These are phyloP conservation scores for Pituophis catenifer DNA, from an alignment of 2,113 vertebrate genomes.

Conservation along the genomic window DNA sequence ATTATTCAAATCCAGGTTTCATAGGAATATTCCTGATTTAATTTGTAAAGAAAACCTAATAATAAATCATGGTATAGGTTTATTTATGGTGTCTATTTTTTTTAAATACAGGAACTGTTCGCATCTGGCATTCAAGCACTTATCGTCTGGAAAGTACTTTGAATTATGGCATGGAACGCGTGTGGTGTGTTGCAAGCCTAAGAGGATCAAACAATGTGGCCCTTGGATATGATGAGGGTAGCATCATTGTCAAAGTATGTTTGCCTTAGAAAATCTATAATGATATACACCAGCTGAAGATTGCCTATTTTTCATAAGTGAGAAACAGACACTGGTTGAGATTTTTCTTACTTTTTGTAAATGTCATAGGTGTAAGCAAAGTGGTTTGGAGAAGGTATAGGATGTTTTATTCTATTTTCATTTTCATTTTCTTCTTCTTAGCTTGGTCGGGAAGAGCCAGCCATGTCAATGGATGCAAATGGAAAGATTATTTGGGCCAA, in stretches of 20 bases:
- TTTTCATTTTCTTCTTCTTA: constrained; percentile 49
- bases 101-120: constrained; percentile 82
- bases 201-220: constrained; percentile 96
- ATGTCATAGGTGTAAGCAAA: not conserved
- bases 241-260: constrained; percentile 96
- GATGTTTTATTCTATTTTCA: not conserved
- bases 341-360: not conserved
- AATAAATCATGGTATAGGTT: not conserved
- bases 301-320: not conserved
- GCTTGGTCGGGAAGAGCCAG: constrained; percentile 97
- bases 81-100: not conserved
- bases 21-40: not conserved
- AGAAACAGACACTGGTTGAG: not conserved
- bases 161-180: constrained; percentile 97
- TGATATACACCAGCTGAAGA: not conserved
- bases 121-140: constrained; percentile 98
- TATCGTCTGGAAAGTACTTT: constrained; percentile 95
- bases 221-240: constrained; percentile 95
- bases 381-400: no score
- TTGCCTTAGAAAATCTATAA: not conserved
- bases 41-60: not conserved
- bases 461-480: constrained; percentile 98
- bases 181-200: constrained; percentile 95
- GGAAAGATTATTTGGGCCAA: constrained; percentile 99
- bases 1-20: not conserved